These are phyloP conservation scores for Sylvietta virens DNA, from an alignment of 2,113 vertebrate species.

Conservation along the genomic window DNA sequence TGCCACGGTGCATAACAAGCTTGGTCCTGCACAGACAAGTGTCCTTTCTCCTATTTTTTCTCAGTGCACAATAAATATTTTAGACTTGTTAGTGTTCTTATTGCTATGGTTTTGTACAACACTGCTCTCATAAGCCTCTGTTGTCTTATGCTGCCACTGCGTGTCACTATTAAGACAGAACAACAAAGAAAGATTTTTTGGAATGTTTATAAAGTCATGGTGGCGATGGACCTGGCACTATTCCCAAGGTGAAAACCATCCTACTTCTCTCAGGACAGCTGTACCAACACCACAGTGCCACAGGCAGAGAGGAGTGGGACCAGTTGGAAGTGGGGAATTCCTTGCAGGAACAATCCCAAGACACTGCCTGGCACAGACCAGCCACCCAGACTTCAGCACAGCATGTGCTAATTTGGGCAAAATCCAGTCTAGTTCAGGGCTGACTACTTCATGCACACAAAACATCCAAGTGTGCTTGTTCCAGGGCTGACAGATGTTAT, in stretches of 20 bases:
- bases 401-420: not conserved
- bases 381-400: not conserved
- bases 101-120: not conserved
- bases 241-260: not conserved
- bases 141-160: not conserved
- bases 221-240: not conserved
- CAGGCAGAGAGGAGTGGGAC: not conserved
- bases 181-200: not conserved
- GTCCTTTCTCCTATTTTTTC: not conserved
- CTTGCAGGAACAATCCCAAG: not conserved
- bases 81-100: not conserved
- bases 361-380: not conserved
- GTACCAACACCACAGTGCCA: accelerated
- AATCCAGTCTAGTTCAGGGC: not conserved
- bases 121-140: not conserved
- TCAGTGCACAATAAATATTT: not conserved
- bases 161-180: conserved; percentile 36
- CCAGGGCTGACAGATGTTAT: not conserved
- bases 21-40: not conserved
- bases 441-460: not conserved
- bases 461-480: not conserved
- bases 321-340: not conserved
- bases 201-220: not conserved
- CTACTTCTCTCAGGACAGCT: not conserved
- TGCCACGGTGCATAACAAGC: accelerated